Percentiles rank a stretch among this genome's conserved stretches.
These are phyloP conservation scores for Gryllus bimaculatus DNA, from an alignment of 1,140 invertebrate species.

Conservation along the genomic window DNA sequence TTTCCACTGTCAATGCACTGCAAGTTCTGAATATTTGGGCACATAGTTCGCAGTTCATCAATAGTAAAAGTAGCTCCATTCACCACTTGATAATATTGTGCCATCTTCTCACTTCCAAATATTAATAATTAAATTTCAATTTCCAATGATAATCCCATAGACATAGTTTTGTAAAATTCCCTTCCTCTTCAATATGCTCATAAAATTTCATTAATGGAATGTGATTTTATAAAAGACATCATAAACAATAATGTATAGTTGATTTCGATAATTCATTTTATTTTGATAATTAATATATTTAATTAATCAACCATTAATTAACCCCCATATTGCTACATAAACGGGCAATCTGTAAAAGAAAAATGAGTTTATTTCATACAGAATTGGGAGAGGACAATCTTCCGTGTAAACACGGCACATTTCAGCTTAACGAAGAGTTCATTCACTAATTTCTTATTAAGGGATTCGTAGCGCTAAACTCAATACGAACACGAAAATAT, in stretches of 20 bases:
- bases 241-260: background rate
- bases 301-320: background rate
- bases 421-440: background rate
- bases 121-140: background rate
- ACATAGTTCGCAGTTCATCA: constrained; percentile 9
- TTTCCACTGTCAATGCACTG: constrained; percentile 9
- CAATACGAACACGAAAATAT: background rate
- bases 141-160: background rate
- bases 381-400: background rate
- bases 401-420: background rate
- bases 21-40: background rate
- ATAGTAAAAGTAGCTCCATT: constrained; percentile 8
- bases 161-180: background rate
- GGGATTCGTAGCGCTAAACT: background rate
- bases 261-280: background rate
- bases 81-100: constrained; percentile 12
- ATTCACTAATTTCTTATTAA: background rate
- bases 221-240: background rate
- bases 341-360: background rate
- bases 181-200: too few species aligned
- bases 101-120: background rate
- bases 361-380: background rate
- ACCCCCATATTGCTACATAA: background rate
- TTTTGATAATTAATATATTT: background rate
- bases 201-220: background rate